Evolutionary conservation across 35 echinoderm and acorn worm genomes (phyloP).

Genomic region (Ptychodera flava): DNA sequence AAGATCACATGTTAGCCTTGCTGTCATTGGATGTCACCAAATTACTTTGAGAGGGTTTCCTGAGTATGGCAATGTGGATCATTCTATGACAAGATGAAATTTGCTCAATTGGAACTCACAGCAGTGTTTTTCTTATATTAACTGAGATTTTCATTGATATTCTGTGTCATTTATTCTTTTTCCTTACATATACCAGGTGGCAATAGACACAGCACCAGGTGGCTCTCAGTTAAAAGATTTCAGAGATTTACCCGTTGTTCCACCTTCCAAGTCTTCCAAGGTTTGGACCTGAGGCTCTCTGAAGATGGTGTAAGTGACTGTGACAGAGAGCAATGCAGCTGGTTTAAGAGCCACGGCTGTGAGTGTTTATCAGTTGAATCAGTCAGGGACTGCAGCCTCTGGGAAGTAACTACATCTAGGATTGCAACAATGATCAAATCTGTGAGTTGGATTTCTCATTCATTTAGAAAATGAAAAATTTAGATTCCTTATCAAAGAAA

Average conservation of each 20-base stretch:
- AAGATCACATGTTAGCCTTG: too few relatives aligned
- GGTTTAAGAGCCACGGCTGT: conserved; percentile 14
- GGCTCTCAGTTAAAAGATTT: conserved; percentile 16
- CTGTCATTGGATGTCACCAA: too few relatives aligned
- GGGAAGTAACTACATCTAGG: conserved; percentile 3
- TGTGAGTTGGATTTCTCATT: not conserved
- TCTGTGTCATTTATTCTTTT: not conserved
- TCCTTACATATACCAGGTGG: conserved; percentile 19
- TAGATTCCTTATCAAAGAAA: too few relatives aligned
- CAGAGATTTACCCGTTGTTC: not conserved
- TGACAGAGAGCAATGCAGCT: conserved; percentile 33
- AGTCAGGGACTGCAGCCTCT: conserved; percentile 16
- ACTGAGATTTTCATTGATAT: too few relatives aligned
- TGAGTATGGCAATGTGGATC: too few relatives aligned
- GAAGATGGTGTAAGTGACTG: conserved; percentile 16
- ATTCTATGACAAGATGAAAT: too few relatives aligned
- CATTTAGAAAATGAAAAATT: too few relatives aligned
- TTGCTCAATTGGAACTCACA: too few relatives aligned
- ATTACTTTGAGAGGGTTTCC: too few relatives aligned
- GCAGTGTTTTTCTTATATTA: too few relatives aligned
- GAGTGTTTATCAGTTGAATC: conserved; percentile 28
- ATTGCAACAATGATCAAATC: conserved; percentile 7
- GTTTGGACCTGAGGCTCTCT: conserved; percentile 11
- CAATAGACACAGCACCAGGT: conserved; percentile 20
- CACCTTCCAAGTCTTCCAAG: not conserved